phyloP scores from a whole-genome alignment of 2,888 invertebrate genomes.

The Osmoderma eremita region DNA sequence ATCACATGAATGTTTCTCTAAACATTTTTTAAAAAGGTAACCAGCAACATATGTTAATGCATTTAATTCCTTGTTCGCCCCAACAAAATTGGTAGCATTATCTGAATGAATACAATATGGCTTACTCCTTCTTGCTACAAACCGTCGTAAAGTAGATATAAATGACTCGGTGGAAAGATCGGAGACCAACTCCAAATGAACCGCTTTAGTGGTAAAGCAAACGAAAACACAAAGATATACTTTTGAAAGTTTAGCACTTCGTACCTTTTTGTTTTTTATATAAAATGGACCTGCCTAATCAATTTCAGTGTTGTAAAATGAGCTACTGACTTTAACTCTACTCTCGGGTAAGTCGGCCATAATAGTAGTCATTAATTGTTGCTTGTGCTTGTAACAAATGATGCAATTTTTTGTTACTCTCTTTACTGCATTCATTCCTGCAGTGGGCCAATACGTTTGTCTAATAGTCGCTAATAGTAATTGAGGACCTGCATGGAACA shows the following conservation, averaged over 20 bases:
- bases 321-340: background rate
- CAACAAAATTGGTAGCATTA: slow-evolving; percentile 47
- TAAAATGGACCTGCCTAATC: slow-evolving; percentile 44
- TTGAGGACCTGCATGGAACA: slow-evolving; percentile 46
- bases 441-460: slow-evolving; percentile 43
- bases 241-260: slow-evolving; percentile 39
- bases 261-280: slow-evolving; percentile 39
- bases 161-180: slow-evolving; percentile 42
- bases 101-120: slow-evolving; percentile 41
- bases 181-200: slow-evolving; percentile 43
- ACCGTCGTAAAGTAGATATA: slow-evolving; percentile 35
- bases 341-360: background rate
- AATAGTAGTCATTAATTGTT: background rate
- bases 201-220: slow-evolving; percentile 43
- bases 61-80: slow-evolving; percentile 42
- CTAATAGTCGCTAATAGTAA: slow-evolving; percentile 33
- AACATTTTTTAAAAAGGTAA: slow-evolving; percentile 5
- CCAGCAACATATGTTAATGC: no score
- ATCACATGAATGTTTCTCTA: background rate
- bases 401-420: slow-evolving; percentile 11
- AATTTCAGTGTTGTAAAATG: slow-evolving; percentile 38
- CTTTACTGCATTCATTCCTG: slow-evolving; percentile 40
- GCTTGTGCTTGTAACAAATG: slow-evolving; percentile 9
- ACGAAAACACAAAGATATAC: slow-evolving; percentile 41
- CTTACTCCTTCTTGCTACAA: slow-evolving; percentile 41